Percentiles rank a stretch among this genome's conserved stretches.
Conservation (phyloP, 1,140 invertebrate species). For the Rhopalosiphum maidis region DNA sequence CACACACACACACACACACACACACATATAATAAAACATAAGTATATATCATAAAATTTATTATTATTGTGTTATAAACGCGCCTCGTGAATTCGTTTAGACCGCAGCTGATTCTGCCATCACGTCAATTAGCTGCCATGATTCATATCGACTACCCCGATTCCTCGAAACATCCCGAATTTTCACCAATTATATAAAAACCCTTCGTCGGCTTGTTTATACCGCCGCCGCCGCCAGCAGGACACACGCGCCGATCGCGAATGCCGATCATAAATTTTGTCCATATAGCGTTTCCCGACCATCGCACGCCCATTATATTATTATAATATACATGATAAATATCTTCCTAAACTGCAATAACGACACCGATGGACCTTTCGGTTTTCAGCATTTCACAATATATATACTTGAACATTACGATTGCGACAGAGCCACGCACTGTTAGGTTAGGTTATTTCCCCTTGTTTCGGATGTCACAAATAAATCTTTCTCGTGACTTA, state of each 20-base stretch:
- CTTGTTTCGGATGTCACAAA: neutral
- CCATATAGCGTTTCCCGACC: neutral
- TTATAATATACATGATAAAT: neutral
- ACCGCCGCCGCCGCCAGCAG: neutral
- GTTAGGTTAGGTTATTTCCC: neutral
- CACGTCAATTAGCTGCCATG: constrained; percentile 6
- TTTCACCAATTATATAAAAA: constrained; percentile 3
- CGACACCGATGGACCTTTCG: neutral
- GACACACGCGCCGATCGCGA: no score
- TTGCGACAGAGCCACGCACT: neutral
- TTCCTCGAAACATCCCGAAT: neutral
- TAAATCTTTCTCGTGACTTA: neutral
- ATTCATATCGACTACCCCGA: neutral
- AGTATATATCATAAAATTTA: neutral
- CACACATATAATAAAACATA: neutral
- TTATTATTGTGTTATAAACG: neutral
- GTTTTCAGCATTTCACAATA: neutral
- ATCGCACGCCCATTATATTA: neutral
- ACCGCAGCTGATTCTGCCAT: neutral
- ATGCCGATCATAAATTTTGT: neutral
- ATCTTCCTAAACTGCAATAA: neutral
- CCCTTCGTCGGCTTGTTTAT: neutral
- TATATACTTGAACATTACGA: neutral
- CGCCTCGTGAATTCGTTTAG: neutral
- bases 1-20: neutral